A percentile compares a stretch with the other conserved stretches of the same genome.
These are phyloP conservation scores for Brachypteracias leptosomus DNA, from an alignment of 2,113 vertebrate genomes.

Conservation along the genomic window DNA sequence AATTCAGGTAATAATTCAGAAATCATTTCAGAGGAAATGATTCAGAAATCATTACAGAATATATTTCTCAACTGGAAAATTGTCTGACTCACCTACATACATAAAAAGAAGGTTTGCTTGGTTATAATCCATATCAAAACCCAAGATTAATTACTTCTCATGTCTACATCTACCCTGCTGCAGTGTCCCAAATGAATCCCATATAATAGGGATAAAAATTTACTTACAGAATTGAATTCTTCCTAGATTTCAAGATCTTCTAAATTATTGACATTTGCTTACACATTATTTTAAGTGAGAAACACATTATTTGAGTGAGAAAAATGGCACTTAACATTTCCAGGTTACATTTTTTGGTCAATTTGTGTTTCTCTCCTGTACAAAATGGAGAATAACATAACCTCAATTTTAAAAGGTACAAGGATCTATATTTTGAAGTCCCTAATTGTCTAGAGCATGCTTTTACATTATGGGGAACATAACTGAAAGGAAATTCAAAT, in stretches of 20 bases:
- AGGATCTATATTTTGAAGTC: not conserved
- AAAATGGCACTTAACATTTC: not conserved
- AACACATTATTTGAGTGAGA: not conserved
- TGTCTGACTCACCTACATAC: not conserved
- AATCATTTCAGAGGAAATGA: not conserved
- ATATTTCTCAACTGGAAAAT: not conserved
- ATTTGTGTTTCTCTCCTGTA: not conserved
- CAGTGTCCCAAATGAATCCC: not conserved
- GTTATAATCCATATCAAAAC: not conserved
- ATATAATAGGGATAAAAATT: not conserved
- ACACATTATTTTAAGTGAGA: not conserved
- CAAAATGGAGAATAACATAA: not conserved
- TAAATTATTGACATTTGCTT: not conserved
- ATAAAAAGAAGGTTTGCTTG: not conserved
- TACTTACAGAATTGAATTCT: not conserved
- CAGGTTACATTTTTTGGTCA: not conserved
- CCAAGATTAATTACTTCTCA: not conserved
- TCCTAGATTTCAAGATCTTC: not conserved
- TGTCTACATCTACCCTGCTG: not conserved
- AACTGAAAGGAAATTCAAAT: not conserved
- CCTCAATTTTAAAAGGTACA: not conserved
- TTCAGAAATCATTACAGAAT: not conserved
- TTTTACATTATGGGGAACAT: not conserved
- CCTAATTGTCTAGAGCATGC: not conserved
- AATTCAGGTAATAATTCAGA: not conserved